Evolutionary conservation across 2,797 vertebrate species (phyloP), one percentile per base, ranked within the genome.

Genomic region (Pseudomugil tenellus): DNA sequence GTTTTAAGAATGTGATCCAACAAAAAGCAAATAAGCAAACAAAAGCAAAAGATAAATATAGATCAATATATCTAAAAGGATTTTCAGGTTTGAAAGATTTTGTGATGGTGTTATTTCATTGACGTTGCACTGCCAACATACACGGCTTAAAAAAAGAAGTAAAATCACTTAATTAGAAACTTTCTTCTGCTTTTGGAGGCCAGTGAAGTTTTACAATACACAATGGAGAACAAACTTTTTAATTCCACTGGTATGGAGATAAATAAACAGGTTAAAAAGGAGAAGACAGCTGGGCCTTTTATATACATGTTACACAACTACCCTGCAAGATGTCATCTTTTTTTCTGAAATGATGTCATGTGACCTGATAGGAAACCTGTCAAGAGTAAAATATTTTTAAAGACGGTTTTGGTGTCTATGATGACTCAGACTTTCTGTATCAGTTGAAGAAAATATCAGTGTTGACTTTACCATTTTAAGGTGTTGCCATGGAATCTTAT

Each of bases 371-470:
- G 66, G 17, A 70, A 65, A 55, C 2, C 25, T n/a, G 4, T 62
- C 39, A 63, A 67, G 34, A 49, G 35, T 52, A 0, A 34, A 69
- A 64, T 64, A 19, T 49, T 73, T 49, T 57, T 48, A 8, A 1
- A 1, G 19, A 26, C 14, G 13, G 28, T 31, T 28, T 29, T 25
- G 26, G 28, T 37, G n/a, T 58, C 14, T 55, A 0, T 19, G 46
- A 72, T 91, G 89, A 90, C 67, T 91, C 87, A 90, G 6, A 21
- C 46, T 41, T 28, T 34, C 0, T 19, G 70, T 86, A 77, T 87
- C 68, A 74, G 21, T 59, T 1, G 37, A 7, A 65, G 74, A 58
- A n/a, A 21, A 13, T 28, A 0, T 28, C 11, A 8, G 1, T 32
- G 37, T 55, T 37, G 26, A 5, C 39, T 16, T 53, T 32, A 41